phyloP scores from a whole-genome alignment of 2,797 vertebrate species.

The Macropodus opercularis region DNA sequence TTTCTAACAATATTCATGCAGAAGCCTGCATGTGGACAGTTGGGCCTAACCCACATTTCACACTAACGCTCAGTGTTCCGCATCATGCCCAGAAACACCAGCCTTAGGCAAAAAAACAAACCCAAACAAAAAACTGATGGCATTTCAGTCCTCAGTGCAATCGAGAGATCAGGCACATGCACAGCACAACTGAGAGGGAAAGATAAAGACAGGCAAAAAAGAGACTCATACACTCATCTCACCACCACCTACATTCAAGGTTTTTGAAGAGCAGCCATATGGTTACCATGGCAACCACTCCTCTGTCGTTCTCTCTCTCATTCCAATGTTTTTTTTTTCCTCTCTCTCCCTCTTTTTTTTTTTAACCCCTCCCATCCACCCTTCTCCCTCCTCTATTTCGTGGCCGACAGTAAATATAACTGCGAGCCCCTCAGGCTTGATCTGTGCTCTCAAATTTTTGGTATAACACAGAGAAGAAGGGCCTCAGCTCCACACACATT shows the following conservation, averaged over 20 bases:
- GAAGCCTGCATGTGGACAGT: slow-evolving; percentile 9
- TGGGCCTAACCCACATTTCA: slow-evolving; percentile 57
- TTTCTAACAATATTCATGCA: not conserved
- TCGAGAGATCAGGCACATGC: slow-evolving; percentile 63
- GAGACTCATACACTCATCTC: slow-evolving; percentile 70
- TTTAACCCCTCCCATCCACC: slow-evolving; percentile 59
- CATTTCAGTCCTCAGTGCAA: slow-evolving; percentile 45
- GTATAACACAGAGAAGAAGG: slow-evolving; percentile 48
- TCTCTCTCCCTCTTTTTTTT: slow-evolving; percentile 64
- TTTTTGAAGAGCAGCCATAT: slow-evolving; percentile 83
- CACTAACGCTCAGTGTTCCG: slow-evolving; percentile 31
- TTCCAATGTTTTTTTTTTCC: slow-evolving; percentile 44
- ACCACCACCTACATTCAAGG: slow-evolving; percentile 81
- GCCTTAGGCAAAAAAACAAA: slow-evolving; percentile 35
- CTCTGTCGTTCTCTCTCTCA: slow-evolving; percentile 74
- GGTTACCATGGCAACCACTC: slow-evolving; percentile 79
- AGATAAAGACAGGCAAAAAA: slow-evolving; percentile 42
- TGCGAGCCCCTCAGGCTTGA: slow-evolving; percentile 64
- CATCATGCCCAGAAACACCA: slow-evolving; percentile 52
- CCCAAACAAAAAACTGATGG: slow-evolving; percentile 18
- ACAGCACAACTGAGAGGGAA: slow-evolving; percentile 66
- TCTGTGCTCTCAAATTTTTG: slow-evolving; percentile 65
- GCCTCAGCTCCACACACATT: slow-evolving; percentile 32
- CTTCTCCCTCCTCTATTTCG: slow-evolving; percentile 62
- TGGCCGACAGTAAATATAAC: slow-evolving; percentile 79